Evolutionary conservation across 2,797 vertebrate species (phyloP), one percentile per base, ranked within the genome.

Genomic region (Potorous gilbertii): DNA sequence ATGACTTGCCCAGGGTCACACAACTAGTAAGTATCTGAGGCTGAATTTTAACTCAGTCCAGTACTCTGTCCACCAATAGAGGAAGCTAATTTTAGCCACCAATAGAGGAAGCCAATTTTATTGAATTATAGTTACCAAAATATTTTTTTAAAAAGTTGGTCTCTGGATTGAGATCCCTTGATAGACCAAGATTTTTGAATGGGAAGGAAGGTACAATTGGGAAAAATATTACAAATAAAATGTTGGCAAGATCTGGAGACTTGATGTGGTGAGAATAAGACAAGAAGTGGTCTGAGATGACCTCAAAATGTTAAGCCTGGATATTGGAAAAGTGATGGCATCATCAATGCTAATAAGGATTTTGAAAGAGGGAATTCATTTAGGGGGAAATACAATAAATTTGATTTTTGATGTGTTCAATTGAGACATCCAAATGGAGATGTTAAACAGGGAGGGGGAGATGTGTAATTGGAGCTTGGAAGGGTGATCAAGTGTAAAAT

Each of bases 161-260:
- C 21, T 81, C 9, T 46, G n/a, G 6, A 24, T 46, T 27, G 24
- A 81, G 21, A 81, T 46, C 40, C 74, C 0, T 81, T n/a, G 14
- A n/a, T 66, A 66, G 14, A 66, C 62, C 13, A 66, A 66, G 14
- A 31, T 54, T 92, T 94, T 92, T 87, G 9, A 94, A 74, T 93
- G 56, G 95, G 96, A 93, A 3, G 59, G 40, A 95, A 94, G 40
- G 90, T 62, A 92, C 18, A 90, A 6, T 66, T 81, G 10, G 27
- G 81, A 87, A 28, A 21, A 93, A 91, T 1, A 96, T 12, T 59
- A 8, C 59, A 2, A 95, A 56, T 74, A 95, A 66, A 93, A 6
- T 94, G 87, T 91, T 62, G 90, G 66, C 0, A 93, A 34, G 16
- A 91, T 31, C 93, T 92, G 4, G 18, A 56, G 56, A 93, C 8